These are phyloP conservation scores for Cactoblastis cactorum DNA, from an alignment of 2,888 invertebrate species.

Conservation along the genomic window DNA sequence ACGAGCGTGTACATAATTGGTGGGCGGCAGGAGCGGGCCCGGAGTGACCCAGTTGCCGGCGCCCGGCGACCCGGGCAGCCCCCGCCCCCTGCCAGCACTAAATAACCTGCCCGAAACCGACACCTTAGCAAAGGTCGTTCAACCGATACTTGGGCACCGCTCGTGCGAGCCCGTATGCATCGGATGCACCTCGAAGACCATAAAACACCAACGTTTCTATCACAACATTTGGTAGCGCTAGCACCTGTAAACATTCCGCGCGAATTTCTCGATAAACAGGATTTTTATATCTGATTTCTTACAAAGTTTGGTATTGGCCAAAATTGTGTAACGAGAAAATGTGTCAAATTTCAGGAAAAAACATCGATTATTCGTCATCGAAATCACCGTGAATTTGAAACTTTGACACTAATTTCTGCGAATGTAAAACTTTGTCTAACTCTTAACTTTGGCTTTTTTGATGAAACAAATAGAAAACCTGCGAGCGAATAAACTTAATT, in stretches of 20 bases:
- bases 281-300: constrained; percentile 2
- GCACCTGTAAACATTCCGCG: neutral
- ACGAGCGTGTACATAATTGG: constrained; percentile 80
- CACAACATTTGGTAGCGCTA: neutral
- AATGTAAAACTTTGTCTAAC: constrained; percentile 31
- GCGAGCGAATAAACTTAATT: constrained; percentile 75
- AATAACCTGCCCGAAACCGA: constrained; percentile 78
- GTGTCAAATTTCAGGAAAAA: neutral
- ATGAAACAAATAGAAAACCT: constrained; percentile 58
- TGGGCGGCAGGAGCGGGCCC: constrained; percentile 66
- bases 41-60: constrained; percentile 78
- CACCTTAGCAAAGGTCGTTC: constrained; percentile 79
- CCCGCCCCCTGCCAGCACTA: constrained; percentile 52
- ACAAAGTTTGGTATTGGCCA: neutral
- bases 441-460: constrained; percentile 37
- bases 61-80: constrained; percentile 67
- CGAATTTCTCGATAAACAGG: neutral
- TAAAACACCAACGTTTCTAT: constrained; percentile 3
- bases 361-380: neutral
- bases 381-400: neutral
- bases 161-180: constrained; percentile 40
- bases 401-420: constrained; percentile 20
- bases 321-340: neutral
- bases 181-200: constrained; percentile 7
- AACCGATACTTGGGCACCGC: constrained; percentile 58